A percentile compares a stretch with the other conserved stretches of the same genome.
phyloP scores from a whole-genome alignment of 2,888 invertebrate species.

The Nomada fucata region DNA sequence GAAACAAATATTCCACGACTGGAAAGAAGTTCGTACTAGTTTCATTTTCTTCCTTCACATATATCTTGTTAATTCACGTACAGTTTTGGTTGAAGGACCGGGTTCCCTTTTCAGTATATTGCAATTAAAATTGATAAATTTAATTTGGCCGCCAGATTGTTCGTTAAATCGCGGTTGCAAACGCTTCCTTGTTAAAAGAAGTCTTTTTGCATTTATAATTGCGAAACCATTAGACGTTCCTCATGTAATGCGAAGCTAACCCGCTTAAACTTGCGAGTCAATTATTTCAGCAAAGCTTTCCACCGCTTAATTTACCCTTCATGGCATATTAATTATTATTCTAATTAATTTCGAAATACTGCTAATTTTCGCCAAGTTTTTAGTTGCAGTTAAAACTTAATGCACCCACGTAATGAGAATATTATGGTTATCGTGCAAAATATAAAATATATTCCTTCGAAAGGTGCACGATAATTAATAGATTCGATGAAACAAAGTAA shows the following conservation, averaged over 20 bases:
- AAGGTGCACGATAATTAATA: too few relatives aligned
- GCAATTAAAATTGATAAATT: constrained; percentile 2
- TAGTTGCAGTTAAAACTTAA: neutral
- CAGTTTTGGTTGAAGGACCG: too few relatives aligned
- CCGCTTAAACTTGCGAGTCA: constrained; percentile 1
- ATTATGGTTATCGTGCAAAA: neutral
- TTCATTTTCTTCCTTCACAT: too few relatives aligned
- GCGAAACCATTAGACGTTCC: constrained; percentile 14
- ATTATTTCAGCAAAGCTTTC: neutral
- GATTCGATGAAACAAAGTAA: too few relatives aligned
- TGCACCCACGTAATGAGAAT: too few relatives aligned
- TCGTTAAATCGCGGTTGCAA: neutral
- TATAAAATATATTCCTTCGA: neutral
- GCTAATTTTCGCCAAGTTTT: neutral
- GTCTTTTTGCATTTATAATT: constrained; percentile 16
- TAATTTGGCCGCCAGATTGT: neutral
- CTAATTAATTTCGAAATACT: neutral
- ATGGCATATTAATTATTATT: constrained; percentile 6
- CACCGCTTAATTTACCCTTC: neutral
- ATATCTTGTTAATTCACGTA: too few relatives aligned
- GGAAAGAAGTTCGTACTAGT: too few relatives aligned
- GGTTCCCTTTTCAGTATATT: too few relatives aligned
- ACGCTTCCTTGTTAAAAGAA: neutral
- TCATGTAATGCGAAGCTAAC: constrained; percentile 6
- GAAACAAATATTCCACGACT: too few relatives aligned